A percentile compares a stretch with the other conserved stretches of the same genome.
phyloP scores from a whole-genome alignment of 2,797 vertebrate species.

The Caiman crocodilus region DNA sequence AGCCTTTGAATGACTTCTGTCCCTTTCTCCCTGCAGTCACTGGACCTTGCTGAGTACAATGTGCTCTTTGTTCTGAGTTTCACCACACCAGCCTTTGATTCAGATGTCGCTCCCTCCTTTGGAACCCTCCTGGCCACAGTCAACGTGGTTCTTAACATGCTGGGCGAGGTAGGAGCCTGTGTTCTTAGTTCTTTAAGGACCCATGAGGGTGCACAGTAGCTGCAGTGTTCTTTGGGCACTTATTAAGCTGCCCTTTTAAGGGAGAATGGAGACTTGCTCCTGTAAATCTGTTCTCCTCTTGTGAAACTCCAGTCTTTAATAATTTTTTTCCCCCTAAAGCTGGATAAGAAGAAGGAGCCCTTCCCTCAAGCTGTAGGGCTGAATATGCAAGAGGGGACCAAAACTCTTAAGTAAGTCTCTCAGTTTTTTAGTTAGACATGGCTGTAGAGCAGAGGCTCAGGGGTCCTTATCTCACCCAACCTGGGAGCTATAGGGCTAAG shows the following conservation, averaged over 20 bases:
- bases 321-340: constrained; percentile 74
- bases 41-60: constrained; percentile 95
- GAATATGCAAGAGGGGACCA: constrained; percentile 90
- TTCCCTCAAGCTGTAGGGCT: constrained; percentile 85
- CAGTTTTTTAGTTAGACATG: not conserved
- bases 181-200: not conserved
- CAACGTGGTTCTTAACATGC: constrained; percentile 94
- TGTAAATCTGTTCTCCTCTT: not conserved
- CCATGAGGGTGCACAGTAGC: not conserved
- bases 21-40: constrained; percentile 81
- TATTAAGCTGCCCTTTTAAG: rapidly evolving
- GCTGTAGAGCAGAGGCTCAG: not conserved
- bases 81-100: constrained; percentile 95
- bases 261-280: not conserved
- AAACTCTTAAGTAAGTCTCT: constrained; percentile 90
- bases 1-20: not conserved
- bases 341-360: constrained; percentile 97
- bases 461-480: not conserved
- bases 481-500: not conserved
- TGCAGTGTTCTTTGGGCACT: not conserved
- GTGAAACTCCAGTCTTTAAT: not conserved
- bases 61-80: constrained; percentile 95
- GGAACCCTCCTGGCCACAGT: constrained; percentile 96
- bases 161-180: constrained; percentile 88
- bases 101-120: constrained; percentile 95